phyloP scores from a whole-genome alignment of 2,113 vertebrate genomes.

The Rhagologus leucostigma region DNA sequence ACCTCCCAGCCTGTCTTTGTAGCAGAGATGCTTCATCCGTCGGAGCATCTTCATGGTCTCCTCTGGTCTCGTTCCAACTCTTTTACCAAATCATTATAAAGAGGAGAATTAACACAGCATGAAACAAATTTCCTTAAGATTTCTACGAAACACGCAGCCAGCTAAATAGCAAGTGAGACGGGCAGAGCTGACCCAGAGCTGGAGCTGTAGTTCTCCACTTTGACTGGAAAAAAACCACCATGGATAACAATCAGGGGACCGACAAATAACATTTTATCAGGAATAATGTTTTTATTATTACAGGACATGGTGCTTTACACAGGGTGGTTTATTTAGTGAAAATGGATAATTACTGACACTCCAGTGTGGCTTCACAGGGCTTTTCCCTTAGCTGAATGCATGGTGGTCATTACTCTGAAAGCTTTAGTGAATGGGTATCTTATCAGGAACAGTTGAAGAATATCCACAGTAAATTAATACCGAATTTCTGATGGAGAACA shows the following conservation, averaged over 20 bases:
- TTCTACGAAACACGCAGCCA: background rate
- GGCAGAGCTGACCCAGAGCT: background rate
- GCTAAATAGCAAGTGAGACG: background rate
- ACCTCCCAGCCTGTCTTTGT: background rate
- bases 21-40: background rate
- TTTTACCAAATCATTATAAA: background rate
- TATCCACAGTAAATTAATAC: background rate
- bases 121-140: background rate
- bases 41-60: background rate
- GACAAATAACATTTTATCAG: background rate
- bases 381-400: background rate
- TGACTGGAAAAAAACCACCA: background rate
- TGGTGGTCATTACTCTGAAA: background rate
- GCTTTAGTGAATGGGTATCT: background rate
- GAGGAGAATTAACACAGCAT: background rate
- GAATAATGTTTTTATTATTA: background rate
- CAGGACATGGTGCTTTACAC: background rate
- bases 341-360: background rate
- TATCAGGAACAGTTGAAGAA: background rate
- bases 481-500: background rate
- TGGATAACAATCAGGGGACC: rapidly evolving
- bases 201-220: background rate
- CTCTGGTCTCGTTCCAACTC: background rate
- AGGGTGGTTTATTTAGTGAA: background rate
- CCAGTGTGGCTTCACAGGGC: background rate